These are phyloP conservation scores for Botia almorhae DNA, from an alignment of 2,797 vertebrate species.

Conservation along the genomic window DNA sequence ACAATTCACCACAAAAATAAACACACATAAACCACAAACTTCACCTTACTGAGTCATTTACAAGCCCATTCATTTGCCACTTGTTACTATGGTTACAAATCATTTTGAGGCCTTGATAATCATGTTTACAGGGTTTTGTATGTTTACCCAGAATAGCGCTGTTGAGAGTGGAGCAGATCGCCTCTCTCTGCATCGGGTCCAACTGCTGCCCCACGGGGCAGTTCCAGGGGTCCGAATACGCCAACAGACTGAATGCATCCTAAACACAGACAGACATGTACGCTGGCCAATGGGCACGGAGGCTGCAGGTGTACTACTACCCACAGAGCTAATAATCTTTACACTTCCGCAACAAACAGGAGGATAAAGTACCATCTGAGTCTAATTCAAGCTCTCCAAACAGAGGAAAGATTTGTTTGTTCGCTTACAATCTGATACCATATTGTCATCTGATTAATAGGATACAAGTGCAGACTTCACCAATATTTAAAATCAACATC, in stretches of 20 bases:
- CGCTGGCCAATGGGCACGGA: constrained; percentile 28
- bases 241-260: constrained; percentile 97
- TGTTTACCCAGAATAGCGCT: constrained; percentile 95
- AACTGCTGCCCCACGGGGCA: constrained; percentile 96
- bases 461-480: background rate
- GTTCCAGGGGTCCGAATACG: constrained; percentile 97
- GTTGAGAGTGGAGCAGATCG: constrained; percentile 96
- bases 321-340: constrained; percentile 32
- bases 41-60: background rate
- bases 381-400: background rate
- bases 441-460: background rate
- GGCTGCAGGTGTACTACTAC: constrained; percentile 11
- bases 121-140: background rate
- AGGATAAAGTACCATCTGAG: constrained; percentile 6
- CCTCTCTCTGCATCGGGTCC: constrained; percentile 94
- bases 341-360: constrained; percentile 26
- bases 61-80: constrained; percentile 2
- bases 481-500: constrained; percentile 10
- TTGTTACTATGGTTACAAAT: background rate
- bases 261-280: constrained; percentile 63
- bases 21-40: too few relatives aligned
- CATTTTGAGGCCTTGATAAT: background rate
- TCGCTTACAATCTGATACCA: background rate
- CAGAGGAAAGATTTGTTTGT: background rate
- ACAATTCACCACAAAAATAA: background rate